These are phyloP conservation scores for Garra rufa DNA, from an alignment of 2,113 vertebrate species.

Conservation along the genomic window DNA sequence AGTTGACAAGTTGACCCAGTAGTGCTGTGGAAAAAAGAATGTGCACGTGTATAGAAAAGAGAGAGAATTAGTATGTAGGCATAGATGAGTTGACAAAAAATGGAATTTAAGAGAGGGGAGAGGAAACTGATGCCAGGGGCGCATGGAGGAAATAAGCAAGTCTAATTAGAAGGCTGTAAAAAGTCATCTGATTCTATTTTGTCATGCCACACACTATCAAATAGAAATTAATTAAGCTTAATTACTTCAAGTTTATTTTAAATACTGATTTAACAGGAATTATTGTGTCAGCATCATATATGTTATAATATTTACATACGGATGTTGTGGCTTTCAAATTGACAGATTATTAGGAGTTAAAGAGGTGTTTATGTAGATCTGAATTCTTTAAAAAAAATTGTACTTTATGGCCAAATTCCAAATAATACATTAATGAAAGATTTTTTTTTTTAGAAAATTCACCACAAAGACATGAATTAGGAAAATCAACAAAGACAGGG, in stretches of 20 bases:
- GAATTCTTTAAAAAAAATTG: background rate
- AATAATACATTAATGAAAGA: too few species aligned
- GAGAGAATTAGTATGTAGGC: background rate
- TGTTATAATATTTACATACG: conserved; percentile 31
- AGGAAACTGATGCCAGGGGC: background rate
- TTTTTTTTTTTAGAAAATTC: background rate
- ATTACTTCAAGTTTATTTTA: conserved; percentile 17
- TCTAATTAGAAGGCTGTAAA: conserved; percentile 22
- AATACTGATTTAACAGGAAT: conserved; percentile 46
- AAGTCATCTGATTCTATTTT: conserved; percentile 23
- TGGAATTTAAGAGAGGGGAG: background rate
- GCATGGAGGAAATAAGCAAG: background rate
- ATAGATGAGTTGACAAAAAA: background rate
- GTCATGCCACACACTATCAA: conserved; percentile 9
- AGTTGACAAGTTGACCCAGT: conserved; percentile 1
- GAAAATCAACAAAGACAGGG: background rate
- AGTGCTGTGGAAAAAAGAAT: background rate
- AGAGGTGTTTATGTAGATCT: background rate
- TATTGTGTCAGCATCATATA: background rate
- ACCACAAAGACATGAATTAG: background rate
- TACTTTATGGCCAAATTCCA: background rate
- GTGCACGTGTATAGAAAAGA: background rate
- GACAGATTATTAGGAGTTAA: background rate
- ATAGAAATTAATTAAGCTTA: conserved; percentile 16
- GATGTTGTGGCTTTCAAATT: background rate